Base-by-base conservation (phyloP, 2,888 invertebrate genomes). In the Cabera pusaria region DNA sequence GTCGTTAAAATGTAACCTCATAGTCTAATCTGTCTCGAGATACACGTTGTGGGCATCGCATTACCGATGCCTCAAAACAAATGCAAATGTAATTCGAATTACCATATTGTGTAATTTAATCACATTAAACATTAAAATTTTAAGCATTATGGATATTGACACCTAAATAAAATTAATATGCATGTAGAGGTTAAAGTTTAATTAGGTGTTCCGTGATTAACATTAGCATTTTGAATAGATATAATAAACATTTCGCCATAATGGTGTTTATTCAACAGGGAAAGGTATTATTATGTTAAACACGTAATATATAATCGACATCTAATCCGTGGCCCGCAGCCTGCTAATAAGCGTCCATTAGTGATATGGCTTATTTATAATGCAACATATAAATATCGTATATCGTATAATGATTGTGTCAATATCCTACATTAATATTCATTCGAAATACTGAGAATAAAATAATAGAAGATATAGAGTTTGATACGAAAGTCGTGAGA, bases 381-480 rank as follows among this genome's bases (percentile, higher is more conserved):
- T 66, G 61, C 54, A 62, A 61, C 58, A 50, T 48, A 56, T 56
- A 56, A 42, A 14, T 25, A 31, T 50, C 46, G 48, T 38, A 46
- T n/a, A n/a, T n/a, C n/a, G n/a, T n/a, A 57, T 55, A 59, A 63
- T 63, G 59, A 66, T 56, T 47, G 39, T 45, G 41, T 44, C 37
- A 38, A 33, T 51, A 53, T 40, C 18, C 43, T 32, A 39, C 40
- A 48, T 64, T 56, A 52, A 59, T 59, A 61, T 64, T 59, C 47
- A 59, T 35, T 56, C 12, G 7, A 12, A 29, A 7, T 11, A 19
- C 11, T 11, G 24, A 3, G 18, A 22, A 25, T 37, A 45, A 40
- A 3, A 35, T 46, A 46, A 22, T 9, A 21, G 6, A 16, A 25
- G 9, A 24, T 27, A n/a, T n/a, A n/a, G n/a, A n/a, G n/a, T 29